Conservation (phyloP, 2,888 invertebrate genomes). For the Amphipoea lucens region DNA sequence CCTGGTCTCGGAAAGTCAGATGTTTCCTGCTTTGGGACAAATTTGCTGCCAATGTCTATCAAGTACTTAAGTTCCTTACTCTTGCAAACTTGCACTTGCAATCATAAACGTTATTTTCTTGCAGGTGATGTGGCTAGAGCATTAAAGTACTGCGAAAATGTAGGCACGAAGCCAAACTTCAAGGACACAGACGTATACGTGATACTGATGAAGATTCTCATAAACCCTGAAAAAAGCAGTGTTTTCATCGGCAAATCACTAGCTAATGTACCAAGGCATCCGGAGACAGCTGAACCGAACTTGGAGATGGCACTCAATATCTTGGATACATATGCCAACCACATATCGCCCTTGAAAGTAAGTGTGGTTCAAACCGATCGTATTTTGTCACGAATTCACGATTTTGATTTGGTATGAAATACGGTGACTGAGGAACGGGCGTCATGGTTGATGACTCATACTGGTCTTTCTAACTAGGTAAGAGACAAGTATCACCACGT, state of each 20-base stretch:
- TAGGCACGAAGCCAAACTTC: slow-evolving; percentile 86
- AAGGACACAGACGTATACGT: slow-evolving; percentile 91
- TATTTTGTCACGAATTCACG: background rate
- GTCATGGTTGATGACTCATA: background rate
- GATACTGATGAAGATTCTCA: slow-evolving; percentile 89
- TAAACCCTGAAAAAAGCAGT: slow-evolving; percentile 79
- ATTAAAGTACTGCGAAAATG: slow-evolving; percentile 95
- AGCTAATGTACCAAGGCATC: slow-evolving; percentile 87
- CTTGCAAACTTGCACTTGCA: background rate
- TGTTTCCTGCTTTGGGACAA: background rate
- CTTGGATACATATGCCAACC: slow-evolving; percentile 95
- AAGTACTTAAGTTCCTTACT: background rate
- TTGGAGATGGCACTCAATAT: slow-evolving; percentile 94
- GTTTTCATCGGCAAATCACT: slow-evolving; percentile 82
- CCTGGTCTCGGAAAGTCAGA: too few species aligned
- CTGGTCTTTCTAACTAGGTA: background rate
- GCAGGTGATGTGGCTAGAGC: slow-evolving; percentile 94
- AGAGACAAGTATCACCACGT: background rate
- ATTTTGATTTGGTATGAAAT: slow-evolving; percentile 4
- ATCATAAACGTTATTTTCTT: slow-evolving; percentile 7
- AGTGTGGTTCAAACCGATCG: slow-evolving; percentile 33
- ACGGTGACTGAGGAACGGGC: background rate
- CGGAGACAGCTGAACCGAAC: slow-evolving; percentile 93
- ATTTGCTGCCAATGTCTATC: background rate
- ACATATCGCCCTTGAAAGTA: slow-evolving; percentile 95